Percentiles rank a stretch among this genome's conserved stretches.
Evolutionary conservation across 2,888 invertebrate genomes (phyloP).

Genomic region (Endomychus coccineus): DNA sequence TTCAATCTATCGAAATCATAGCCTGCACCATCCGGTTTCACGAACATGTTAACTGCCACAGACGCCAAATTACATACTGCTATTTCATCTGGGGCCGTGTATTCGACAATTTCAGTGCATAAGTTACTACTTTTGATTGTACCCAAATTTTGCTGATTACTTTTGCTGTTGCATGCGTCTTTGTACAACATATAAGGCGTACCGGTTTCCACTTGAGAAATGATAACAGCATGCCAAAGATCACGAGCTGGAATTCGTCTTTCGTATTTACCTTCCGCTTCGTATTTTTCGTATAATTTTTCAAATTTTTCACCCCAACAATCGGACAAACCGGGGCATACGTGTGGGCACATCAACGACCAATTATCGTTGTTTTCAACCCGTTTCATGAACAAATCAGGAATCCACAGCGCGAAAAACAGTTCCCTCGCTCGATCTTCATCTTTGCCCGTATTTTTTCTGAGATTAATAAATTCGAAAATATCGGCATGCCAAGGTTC

Average conservation of each 20-base stretch:
- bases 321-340: slow-evolving; percentile 83
- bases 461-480: slow-evolving; percentile 89
- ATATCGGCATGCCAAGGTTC: slow-evolving; percentile 99
- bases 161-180: slow-evolving; percentile 94
- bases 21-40: slow-evolving; percentile 61
- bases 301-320: slow-evolving; percentile 96
- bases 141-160: slow-evolving; percentile 96
- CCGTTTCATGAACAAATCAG: slow-evolving; percentile 96
- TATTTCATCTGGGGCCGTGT: slow-evolving; percentile 84
- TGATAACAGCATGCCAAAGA: slow-evolving; percentile 90
- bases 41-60: slow-evolving; percentile 92
- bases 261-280: slow-evolving; percentile 63
- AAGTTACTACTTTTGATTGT: slow-evolving; percentile 97
- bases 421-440: slow-evolving; percentile 90
- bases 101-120: slow-evolving; percentile 97
- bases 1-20: slow-evolving; percentile 86
- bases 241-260: slow-evolving; percentile 71
- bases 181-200: slow-evolving; percentile 97
- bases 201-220: slow-evolving; percentile 95
- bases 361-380: slow-evolving; percentile 78
- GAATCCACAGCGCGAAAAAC: slow-evolving; percentile 96
- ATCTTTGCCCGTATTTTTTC: slow-evolving; percentile 94
- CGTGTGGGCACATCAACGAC: slow-evolving; percentile 96
- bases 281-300: slow-evolving; percentile 77
- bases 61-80: slow-evolving; percentile 98